Percentiles rank a stretch among this genome's conserved stretches.
phyloP scores from a whole-genome alignment of 2,888 invertebrate genomes.

The Odontocerum albicorne region DNA sequence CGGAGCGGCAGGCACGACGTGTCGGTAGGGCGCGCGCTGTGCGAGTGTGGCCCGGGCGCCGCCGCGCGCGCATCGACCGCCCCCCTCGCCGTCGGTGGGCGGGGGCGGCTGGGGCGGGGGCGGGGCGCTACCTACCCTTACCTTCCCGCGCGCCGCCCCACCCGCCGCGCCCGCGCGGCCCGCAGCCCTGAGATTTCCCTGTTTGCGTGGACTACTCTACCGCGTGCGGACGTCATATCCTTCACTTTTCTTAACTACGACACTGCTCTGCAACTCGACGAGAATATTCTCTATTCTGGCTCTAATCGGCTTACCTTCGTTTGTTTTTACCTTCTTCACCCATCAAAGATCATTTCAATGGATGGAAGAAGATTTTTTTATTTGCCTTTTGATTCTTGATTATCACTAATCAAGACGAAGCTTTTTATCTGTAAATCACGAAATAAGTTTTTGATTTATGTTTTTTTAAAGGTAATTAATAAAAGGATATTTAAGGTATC shows the following conservation, averaged over 20 bases:
- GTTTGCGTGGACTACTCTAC: constrained; percentile 20
- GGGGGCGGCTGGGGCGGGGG: constrained; percentile 43
- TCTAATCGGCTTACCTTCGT: too few species aligned
- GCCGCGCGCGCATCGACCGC: constrained; percentile 46
- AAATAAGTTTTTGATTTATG: too few species aligned
- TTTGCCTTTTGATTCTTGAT: too few species aligned
- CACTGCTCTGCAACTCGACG: background rate
- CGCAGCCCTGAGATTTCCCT: constrained; percentile 52
- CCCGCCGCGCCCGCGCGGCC: constrained; percentile 19
- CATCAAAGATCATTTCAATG: too few species aligned
- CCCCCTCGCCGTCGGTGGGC: constrained; percentile 38
- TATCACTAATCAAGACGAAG: too few species aligned
- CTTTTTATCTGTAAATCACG: too few species aligned
- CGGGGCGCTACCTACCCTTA: constrained; percentile 38
- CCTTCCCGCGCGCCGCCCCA: constrained; percentile 42
- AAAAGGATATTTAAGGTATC: too few species aligned
- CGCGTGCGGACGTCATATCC: constrained; percentile 28
- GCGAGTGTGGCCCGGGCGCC: constrained; percentile 46
- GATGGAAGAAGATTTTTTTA: too few species aligned
- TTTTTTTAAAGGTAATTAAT: too few species aligned
- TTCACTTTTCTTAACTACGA: background rate
- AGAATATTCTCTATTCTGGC: too few species aligned
- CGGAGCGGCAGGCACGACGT: constrained; percentile 40
- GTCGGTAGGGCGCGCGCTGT: constrained; percentile 46
- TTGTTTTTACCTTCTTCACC: too few species aligned